Evolutionary conservation across 2,888 invertebrate genomes (phyloP).

Genomic region (Bugulina stolonifera): DNA sequence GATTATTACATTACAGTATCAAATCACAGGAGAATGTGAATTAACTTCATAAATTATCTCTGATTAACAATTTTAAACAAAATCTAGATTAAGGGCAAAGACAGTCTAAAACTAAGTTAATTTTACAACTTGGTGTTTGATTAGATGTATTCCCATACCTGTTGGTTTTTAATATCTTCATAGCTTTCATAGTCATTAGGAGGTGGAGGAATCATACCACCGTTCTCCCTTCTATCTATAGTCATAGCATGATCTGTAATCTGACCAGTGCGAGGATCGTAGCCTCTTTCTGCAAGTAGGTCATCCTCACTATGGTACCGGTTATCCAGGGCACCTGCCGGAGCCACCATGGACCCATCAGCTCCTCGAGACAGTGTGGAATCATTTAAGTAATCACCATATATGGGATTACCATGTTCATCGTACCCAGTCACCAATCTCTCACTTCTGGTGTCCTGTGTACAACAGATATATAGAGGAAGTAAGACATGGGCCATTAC

Average conservation of each 20-base stretch:
- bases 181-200: constrained; percentile 11
- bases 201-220: neutral
- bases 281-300: neutral
- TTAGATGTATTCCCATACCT: no score
- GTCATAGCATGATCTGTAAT: neutral
- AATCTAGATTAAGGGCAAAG: no score
- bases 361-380: neutral
- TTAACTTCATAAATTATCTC: no score
- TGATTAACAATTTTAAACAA: no score
- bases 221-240: constrained; percentile 7
- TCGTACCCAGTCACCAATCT: neutral
- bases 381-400: constrained; percentile 19
- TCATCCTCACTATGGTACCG: neutral
- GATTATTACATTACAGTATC: no score
- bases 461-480: no score
- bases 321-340: neutral
- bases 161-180: neutral
- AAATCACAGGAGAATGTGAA: no score
- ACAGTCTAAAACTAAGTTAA: no score
- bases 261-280: neutral
- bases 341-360: neutral
- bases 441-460: constrained; percentile 8
- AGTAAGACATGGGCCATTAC: no score
- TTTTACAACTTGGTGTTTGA: no score
- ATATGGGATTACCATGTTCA: constrained; percentile 4